Evolutionary conservation across 2,888 invertebrate species (phyloP), one percentile per base, ranked within the genome.

Genomic region (Aquatica leii): DNA sequence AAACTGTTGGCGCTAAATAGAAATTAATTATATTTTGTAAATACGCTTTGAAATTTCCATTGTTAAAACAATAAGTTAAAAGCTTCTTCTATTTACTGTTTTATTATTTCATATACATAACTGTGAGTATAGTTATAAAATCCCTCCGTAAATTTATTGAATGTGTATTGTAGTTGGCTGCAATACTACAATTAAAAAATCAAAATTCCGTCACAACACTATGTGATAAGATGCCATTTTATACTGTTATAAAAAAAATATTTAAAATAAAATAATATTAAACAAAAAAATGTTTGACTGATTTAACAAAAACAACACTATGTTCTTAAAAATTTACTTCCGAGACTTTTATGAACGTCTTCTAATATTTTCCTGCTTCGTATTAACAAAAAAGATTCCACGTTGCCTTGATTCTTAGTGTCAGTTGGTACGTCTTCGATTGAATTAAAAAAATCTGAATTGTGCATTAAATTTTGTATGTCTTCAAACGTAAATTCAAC

Each of bases 181-280:
- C 60, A 40, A 60, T 60, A 52, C 53, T 60, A 48, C 60, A 40
- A 60, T 60, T 54, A 46, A 54, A 54, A 57, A 62, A 64, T 60
- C 49, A 64, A 70, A 73, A 74, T 73, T 79, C 78, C 79, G 79
- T 79, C 79, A 79, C 77, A 76, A 69, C 70, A 66, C 71, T 72
- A 76, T 80, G 80, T 80, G 80, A 79, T 79, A 77, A 67, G 71
- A 73, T 60, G 43, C 59, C 75, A 73, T 79, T 79, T 80, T 80
- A 79, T 79, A 77, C 73, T 76, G 78, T 78, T 77, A 76, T 74
- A 76, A 74, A 71, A 74, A 52, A 62, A 67, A 63, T 67, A 66
- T 70, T 69, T 71, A 73, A 68, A 62, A 63, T 66, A 50, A 50
- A 24, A 50, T n/a, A 21, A 49, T n/a, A n/a, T 40, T 40, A 5